A percentile compares a stretch with the other conserved stretches of the same genome.
phyloP scores from a whole-genome alignment of 2,797 vertebrate species.

The Fringilla coelebs region DNA sequence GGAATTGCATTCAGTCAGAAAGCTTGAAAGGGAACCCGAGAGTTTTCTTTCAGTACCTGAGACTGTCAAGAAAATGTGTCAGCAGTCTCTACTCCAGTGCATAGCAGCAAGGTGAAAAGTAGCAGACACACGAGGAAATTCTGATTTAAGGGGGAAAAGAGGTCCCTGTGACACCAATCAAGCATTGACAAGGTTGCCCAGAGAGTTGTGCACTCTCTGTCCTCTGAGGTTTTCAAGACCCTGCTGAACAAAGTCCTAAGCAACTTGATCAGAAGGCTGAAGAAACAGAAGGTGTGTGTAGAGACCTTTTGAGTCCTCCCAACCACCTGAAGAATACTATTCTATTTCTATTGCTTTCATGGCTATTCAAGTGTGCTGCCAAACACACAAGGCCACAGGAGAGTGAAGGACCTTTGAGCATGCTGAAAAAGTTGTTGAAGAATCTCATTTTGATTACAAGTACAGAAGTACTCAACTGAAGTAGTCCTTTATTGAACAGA shows the following conservation, averaged over 20 bases:
- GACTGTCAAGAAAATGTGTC: neutral
- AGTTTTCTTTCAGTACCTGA: neutral
- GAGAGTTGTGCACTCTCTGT: neutral
- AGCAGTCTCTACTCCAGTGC: neutral
- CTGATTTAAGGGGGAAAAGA: neutral
- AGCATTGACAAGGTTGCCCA: neutral
- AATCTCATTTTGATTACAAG: neutral
- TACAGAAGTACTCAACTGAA: neutral
- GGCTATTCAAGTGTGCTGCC: neutral
- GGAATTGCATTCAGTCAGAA: neutral
- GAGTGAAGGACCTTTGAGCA: neutral
- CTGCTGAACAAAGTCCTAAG: neutral
- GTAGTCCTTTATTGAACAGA: neutral
- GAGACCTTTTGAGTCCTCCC: neutral
- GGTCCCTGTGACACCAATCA: neutral
- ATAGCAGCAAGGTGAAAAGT: neutral
- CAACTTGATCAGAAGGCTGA: neutral
- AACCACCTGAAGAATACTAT: neutral
- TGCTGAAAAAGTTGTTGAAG: neutral
- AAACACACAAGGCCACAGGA: neutral
- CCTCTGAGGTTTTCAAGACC: neutral
- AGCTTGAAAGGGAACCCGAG: neutral
- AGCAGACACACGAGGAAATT: neutral
- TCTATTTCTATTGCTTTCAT: neutral
- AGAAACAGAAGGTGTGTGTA: neutral